Conservation (phyloP, 2,113 vertebrate species). For the Cygnus buccinator region DNA sequence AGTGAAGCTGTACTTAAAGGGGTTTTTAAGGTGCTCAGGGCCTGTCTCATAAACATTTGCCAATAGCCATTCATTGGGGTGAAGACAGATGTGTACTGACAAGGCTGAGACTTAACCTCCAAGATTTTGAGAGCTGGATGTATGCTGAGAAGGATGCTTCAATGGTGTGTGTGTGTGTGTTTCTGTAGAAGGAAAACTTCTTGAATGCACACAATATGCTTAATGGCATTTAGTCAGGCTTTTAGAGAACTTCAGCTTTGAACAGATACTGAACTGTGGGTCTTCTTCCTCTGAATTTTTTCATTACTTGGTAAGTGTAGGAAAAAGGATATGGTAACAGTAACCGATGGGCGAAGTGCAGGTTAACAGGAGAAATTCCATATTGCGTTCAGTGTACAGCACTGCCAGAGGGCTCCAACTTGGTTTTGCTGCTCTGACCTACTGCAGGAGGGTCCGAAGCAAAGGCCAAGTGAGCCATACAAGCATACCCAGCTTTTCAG, state of each 20-base stretch:
- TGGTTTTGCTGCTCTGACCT: not conserved
- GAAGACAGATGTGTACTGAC: conserved; percentile 28
- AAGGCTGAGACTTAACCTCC: not conserved
- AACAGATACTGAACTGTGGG: not conserved
- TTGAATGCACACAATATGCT: conserved; percentile 26
- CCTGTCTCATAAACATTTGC: not conserved
- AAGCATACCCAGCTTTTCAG: not conserved
- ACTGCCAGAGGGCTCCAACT: not conserved
- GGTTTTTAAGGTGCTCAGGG: not conserved
- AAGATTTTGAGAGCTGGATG: not conserved
- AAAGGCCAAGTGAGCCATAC: not conserved
- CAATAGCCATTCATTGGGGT: not conserved
- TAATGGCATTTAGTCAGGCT: not conserved
- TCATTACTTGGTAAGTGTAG: not conserved
- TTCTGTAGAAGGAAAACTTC: not conserved
- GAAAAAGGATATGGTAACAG: not conserved
- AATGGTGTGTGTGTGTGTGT: not conserved
- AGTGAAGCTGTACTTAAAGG: not conserved
- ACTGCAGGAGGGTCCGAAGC: not conserved
- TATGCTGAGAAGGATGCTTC: conserved; percentile 23
- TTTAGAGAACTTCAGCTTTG: conserved; percentile 16
- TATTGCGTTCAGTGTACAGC: not conserved
- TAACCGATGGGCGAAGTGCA: not conserved
- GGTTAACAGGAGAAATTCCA: not conserved
- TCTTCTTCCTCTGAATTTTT: not conserved